A percentile compares a stretch with the other conserved stretches of the same genome.
Evolutionary conservation across 2,113 vertebrate genomes (phyloP).

Genomic region (Stercorarius parasiticus): DNA sequence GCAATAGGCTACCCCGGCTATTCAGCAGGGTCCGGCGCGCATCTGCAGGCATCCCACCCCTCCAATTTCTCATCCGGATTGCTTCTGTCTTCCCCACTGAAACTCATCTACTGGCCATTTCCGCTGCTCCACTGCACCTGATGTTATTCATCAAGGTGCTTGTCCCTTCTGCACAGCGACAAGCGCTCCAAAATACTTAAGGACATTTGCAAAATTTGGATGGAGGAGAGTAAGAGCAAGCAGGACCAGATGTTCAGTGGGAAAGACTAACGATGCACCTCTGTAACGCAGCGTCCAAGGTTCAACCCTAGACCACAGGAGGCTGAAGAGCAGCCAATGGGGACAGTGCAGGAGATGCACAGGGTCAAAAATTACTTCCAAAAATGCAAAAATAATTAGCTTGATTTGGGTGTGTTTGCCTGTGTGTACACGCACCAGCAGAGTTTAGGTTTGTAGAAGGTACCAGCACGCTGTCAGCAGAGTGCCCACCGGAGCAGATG

Average conservation of each 20-base stretch:
- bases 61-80: background rate
- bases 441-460: background rate
- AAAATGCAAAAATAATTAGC: background rate
- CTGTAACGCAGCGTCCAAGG: background rate
- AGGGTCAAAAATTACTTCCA: background rate
- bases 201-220: background rate
- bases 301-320: background rate
- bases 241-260: background rate
- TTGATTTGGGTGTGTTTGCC: background rate
- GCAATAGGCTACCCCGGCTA: background rate
- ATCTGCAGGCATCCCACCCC: conserved; percentile 1
- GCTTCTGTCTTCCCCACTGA: background rate
- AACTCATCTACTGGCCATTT: background rate
- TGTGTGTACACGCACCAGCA: too few species aligned
- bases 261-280: background rate
- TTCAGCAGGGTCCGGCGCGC: background rate
- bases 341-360: background rate
- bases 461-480: background rate
- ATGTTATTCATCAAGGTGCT: background rate
- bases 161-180: background rate
- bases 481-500: background rate
- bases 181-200: background rate
- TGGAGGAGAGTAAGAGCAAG: background rate
- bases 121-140: background rate
- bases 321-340: background rate